Base-by-base conservation (phyloP, 2,113 vertebrate species). In the Speoplatyrhinus poulsoni region DNA sequence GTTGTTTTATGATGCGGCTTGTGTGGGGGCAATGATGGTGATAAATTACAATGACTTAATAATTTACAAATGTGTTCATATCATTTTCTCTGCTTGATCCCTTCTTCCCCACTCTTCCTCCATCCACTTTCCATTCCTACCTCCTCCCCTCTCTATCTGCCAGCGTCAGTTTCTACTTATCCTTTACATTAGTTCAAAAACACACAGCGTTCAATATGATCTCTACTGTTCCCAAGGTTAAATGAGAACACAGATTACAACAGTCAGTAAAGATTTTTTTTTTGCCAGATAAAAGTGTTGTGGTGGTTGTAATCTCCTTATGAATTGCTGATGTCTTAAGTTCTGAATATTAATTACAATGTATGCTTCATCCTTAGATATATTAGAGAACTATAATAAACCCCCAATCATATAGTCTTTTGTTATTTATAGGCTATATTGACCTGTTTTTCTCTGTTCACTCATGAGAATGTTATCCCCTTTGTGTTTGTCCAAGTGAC, bases 381-480 rank as follows among this genome's bases (percentile, higher is more conserved):
- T 67, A 57, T 59, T 61, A 59, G 67, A 74, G n/a, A 57, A 12
- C 68, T 55, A 62, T 63, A 41, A 5, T 8, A 72, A 79, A 76
- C 78, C 73, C 65, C 76, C 72, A 62, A 76, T 75, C 69, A 62
- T 33, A 67, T 71, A 82, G 74, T 62, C 64, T 74, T 87, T 82
- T 82, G 88, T 87, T 85, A 87, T 86, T 87, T 86, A 89, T 87
- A 61, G 72, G 62, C 60, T 50, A 41, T 86, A 89, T 87, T 85
- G 90, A 91, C 76, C 86, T 56, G 84, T 81, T 87, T 88, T 83
- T 88, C 81, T 85, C 72, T 48, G 56, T 10, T 70, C 81, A 57
- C 84, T 74, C 83, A 84, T 80, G 80, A 64, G 66, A 83, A 83
- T 73, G 70, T 86, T 87, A 77, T 67, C 62, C 65, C 72, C 77